These are phyloP conservation scores for Acanthosoma haemorrhoidale DNA, from an alignment of 2,888 invertebrate species.

Conservation along the genomic window DNA sequence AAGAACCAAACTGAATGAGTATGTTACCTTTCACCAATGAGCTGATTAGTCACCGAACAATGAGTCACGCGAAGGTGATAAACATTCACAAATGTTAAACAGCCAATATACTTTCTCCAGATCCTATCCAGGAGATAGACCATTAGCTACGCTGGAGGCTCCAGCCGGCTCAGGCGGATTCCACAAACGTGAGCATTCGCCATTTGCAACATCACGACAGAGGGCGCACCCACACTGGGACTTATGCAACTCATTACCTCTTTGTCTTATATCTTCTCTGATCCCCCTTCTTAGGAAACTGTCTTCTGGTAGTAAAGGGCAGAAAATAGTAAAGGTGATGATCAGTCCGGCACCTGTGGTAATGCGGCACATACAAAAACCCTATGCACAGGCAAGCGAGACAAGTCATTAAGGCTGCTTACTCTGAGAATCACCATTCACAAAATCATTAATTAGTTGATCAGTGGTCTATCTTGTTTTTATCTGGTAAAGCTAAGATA, in stretches of 20 bases:
- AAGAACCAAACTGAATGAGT: too few species aligned
- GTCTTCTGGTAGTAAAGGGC: too few species aligned
- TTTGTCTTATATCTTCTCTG: background rate
- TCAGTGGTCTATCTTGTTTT: too few species aligned
- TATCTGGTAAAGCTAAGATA: too few species aligned
- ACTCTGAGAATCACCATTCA: too few species aligned
- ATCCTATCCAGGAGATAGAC: background rate
- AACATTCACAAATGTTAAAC: background rate
- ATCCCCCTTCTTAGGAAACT: background rate
- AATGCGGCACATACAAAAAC: too few species aligned
- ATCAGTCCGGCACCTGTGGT: too few species aligned
- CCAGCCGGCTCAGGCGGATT: too few species aligned
- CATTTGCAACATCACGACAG: background rate
- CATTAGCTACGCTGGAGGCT: background rate
- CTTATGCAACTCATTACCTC: slow-evolving; percentile 8
- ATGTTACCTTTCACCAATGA: background rate
- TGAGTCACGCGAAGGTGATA: background rate
- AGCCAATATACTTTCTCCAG: background rate
- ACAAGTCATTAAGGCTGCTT: too few species aligned
- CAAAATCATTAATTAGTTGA: too few species aligned
- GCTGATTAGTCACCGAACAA: background rate
- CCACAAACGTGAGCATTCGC: background rate
- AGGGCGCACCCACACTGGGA: background rate
- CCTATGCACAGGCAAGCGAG: too few species aligned
- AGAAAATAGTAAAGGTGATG: too few species aligned